Evolutionary conservation across 2,113 vertebrate genomes (phyloP).

Genomic region (Pungitius pungitius): DNA sequence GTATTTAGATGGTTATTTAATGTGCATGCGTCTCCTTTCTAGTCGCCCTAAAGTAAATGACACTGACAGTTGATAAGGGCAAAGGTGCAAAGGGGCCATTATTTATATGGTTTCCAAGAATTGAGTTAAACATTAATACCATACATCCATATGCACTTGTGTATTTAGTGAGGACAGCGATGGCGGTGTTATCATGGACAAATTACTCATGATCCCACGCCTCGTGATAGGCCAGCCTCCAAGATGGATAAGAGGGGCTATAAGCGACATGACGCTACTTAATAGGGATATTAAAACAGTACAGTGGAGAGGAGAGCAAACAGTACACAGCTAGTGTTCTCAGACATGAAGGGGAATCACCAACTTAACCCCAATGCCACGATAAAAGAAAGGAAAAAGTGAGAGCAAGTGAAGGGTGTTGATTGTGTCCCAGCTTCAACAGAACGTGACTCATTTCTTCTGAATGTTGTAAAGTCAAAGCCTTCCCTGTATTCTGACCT

Average conservation of each 20-base stretch:
- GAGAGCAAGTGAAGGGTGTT: constrained; percentile 15
- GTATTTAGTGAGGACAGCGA: constrained; percentile 5
- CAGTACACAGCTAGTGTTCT: neutral
- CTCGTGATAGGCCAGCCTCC: constrained; percentile 8
- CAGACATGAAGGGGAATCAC: neutral
- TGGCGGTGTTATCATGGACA: constrained; percentile 15
- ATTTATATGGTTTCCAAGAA: constrained; percentile 33
- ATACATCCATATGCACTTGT: constrained; percentile 1
- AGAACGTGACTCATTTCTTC: constrained; percentile 13
- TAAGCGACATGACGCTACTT: constrained; percentile 9
- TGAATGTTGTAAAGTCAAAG: constrained; percentile 15
- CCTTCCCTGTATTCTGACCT: constrained; percentile 31
- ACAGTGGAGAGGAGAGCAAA: constrained; percentile 23
- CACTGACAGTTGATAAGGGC: constrained; percentile 35
- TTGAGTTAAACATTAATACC: constrained; percentile 47
- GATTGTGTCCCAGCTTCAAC: neutral
- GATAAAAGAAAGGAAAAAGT: neutral
- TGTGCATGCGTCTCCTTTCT: neutral
- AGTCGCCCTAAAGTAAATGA: neutral
- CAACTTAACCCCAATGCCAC: neutral
- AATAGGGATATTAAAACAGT: constrained; percentile 14
- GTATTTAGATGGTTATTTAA: constrained; percentile 12
- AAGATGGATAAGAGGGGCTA: constrained; percentile 10
- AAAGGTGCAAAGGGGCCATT: constrained; percentile 15
- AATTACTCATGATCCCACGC: constrained; percentile 4